Base-by-base conservation (phyloP, 2,888 invertebrate species). In the Dynastes maya region DNA sequence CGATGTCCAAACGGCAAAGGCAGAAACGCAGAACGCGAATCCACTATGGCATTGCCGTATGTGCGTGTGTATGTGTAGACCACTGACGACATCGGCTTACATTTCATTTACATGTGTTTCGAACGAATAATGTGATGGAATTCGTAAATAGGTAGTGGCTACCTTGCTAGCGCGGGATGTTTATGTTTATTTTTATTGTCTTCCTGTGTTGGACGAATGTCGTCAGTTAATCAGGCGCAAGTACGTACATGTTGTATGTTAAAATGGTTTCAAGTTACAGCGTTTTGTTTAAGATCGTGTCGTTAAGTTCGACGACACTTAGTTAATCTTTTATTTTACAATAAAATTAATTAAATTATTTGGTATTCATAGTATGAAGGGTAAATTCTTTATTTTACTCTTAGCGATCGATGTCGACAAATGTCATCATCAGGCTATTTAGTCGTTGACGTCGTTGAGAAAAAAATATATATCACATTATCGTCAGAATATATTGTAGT, bases 21-120 rank as follows among this genome's bases (percentile, higher is more conserved):
- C 53, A 13, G 16, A n/a, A 53, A 53, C n/a, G 27, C 29, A 9
- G 11, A 27, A 61, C 22, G 22, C 27, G 61, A n/a, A 61, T 58
- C 16, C 32, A 11, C 8, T 45, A 45, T 11, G 11, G 45, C 45
- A 45, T 45, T 45, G 45, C 11, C 9, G 2, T 45, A 8, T 45
- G 8, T 32, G 55, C n/a, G 55, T 16, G 29, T 45, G 45, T 9
- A 9, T 45, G 5, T 45, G 45, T 45, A 45, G 45, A 40, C 27
- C 45, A 45, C 67, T 45, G 45, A 49, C 22, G 45, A 49, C 67
- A 49, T 68, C 9, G 45, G 37, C 22, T 68, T 9, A 68, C 67
- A 49, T 68, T 68, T 68, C 49, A 68, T 68, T 68, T 68, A 68
- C 67, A 68, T 68, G 49, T 68, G 22, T 68, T 49, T 49, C 45